Base-by-base conservation (phyloP, 2,113 vertebrate genomes). In the Megaceryle maxima region DNA sequence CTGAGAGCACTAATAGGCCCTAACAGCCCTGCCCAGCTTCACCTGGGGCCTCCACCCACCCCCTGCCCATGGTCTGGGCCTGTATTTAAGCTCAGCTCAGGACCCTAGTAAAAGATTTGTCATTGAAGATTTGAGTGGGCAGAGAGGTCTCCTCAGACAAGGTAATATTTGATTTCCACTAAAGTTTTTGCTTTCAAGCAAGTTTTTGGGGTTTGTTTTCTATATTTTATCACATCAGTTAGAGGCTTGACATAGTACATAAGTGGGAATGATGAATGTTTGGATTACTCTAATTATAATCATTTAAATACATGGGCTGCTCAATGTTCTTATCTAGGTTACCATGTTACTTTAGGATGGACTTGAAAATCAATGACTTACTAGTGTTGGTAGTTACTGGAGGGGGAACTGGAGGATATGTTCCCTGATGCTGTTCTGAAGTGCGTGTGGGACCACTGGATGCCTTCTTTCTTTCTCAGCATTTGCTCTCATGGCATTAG, bases 101-200 rank as follows among this genome's bases (percentile, higher is more conserved):
- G 41, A 1, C 0, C 2, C 1, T 18, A 1, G 1, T 13, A 9
- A n/a, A 14, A 0, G 10, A 0, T 72, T 81, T 85, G 28, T 26
- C 2, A 11, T 1, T 67, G 28, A 81, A 35, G 43, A 15, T 29
- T 39, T 70, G 9, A 26, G 0, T 16, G 10, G 4, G 3, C 1
- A 11, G 20, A 33, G 50, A 14, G 15, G 11, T 62, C 35, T 77
- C 9, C 10, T 60, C 59, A 50, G 31, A 3, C 26, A 50, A 72
- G 28, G 24, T 31, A 72, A 7, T 11, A 26, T 39, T 72, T 66
- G 18, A 5, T 64, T 88, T 84, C 37, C 10, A 46, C 9, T 33
- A 46, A 28, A 62, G 16, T 2, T 26, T 50, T 31, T 35, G 10
- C 2, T 66, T 82, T 48, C 28, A 9, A 31, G 39, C 39, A 41